Percentiles rank a stretch among this genome's conserved stretches.
Evolutionary conservation across 2,888 invertebrate species (phyloP).

Genomic region (Balanococcus diminutus): DNA sequence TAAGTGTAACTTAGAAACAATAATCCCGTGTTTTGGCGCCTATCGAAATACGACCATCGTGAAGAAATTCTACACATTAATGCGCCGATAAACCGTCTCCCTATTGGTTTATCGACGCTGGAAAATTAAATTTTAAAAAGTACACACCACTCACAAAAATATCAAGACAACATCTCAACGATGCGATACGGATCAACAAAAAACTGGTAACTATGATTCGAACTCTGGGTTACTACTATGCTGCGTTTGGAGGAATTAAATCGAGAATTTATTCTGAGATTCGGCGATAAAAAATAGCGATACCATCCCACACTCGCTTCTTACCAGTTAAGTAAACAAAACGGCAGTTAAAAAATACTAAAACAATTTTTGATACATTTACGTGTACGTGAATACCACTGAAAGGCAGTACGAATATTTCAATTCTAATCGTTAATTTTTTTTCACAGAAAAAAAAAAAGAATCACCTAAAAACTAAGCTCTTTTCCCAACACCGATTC

Average conservation of each 20-base stretch:
- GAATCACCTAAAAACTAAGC: neutral
- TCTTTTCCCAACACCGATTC: conserved; percentile 1
- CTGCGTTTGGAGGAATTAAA: neutral
- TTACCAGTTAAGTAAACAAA: neutral
- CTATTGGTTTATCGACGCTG: neutral
- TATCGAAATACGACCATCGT: neutral
- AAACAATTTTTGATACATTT: neutral
- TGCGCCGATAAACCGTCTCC: neutral
- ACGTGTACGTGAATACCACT: neutral
- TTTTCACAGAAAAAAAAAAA: too few relatives aligned
- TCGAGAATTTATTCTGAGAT: neutral
- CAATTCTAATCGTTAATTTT: neutral
- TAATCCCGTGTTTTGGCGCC: conserved; percentile 7
- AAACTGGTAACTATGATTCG: conserved; percentile 34
- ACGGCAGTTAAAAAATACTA: neutral
- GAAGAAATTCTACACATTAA: neutral
- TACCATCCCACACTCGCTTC: neutral
- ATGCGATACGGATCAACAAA: neutral
- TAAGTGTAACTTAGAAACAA: neutral
- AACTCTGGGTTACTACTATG: neutral
- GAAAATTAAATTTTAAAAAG: neutral
- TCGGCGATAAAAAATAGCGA: neutral
- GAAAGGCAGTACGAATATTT: neutral
- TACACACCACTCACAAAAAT: conserved; percentile 29
- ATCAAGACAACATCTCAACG: neutral